A percentile compares a stretch with the other conserved stretches of the same genome.
Evolutionary conservation across 2,888 invertebrate genomes (phyloP).

Genomic region (Dryobotodes eremita): DNA sequence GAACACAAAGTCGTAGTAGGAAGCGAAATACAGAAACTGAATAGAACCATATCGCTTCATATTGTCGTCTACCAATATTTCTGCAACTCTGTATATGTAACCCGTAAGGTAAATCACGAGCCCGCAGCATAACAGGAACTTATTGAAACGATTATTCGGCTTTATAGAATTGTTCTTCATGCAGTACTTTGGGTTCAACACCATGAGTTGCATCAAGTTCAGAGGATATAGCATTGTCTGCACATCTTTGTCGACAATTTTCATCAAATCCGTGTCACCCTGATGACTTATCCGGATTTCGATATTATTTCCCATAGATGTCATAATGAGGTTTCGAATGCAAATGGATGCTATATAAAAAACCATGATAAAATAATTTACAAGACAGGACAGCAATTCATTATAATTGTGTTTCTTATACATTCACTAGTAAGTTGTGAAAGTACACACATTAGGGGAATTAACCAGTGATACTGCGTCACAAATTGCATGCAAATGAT

Average conservation of each 20-base stretch:
- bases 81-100: slow-evolving; percentile 1
- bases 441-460: slow-evolving; percentile 24
- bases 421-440: not conserved
- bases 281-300: not conserved
- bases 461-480: not conserved
- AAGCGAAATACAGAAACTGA: slow-evolving; percentile 21
- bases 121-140: slow-evolving; percentile 20
- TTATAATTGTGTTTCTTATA: not conserved
- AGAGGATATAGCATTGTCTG: slow-evolving; percentile 48
- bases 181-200: slow-evolving; percentile 52
- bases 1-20: slow-evolving; percentile 22
- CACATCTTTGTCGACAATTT: slow-evolving; percentile 4
- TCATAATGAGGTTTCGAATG: not conserved
- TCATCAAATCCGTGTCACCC: not conserved
- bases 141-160: slow-evolving; percentile 37
- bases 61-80: slow-evolving; percentile 15
- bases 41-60: slow-evolving; percentile 11
- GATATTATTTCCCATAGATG: not conserved
- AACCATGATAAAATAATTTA: not conserved
- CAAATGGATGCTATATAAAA: not conserved
- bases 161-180: slow-evolving; percentile 56
- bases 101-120: not conserved
- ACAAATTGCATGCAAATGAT: not conserved
- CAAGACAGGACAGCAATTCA: not conserved
- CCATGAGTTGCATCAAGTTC: slow-evolving; percentile 48